Evolutionary conservation across 2,888 invertebrate genomes (phyloP), one percentile per base, ranked within the genome.

Genomic region (Amblyjoppa fuscipennis): DNA sequence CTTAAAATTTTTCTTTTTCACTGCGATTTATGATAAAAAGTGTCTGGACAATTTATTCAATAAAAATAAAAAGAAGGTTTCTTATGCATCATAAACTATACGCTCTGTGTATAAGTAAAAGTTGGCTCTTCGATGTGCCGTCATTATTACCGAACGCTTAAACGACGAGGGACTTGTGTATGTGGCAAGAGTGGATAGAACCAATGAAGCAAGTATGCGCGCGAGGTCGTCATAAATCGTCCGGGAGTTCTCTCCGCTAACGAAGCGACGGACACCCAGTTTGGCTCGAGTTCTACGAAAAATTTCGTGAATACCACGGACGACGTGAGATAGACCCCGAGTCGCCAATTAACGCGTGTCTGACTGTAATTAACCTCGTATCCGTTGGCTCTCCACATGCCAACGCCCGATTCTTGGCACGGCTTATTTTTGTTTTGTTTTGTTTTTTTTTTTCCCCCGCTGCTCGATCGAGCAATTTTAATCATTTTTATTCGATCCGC

Each of bases 311-410:
- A 51, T 28, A 31, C 25, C 70, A 28, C 51, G 71, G 20, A 70
- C 70, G 79, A 51, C 61, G 56, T 61, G 74, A 66, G 79, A 71
- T 64, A 64, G 71, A 71, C 56, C 31, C 59, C 64, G 51, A 53
- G 79, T 51, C 79, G 64, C 70, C 64, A 79, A 79, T 79, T 71
- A 79, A 79, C 79, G 71, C 79, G 79, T 79, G 79, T 64, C 64
- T 64, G 79, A 49, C 64, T 49, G 71, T 79, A 79, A 79, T 79
- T 79, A 71, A 79, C 79, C 79, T 64, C 64, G 51, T 61, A 71
- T 71, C 64, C 71, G 53, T 59, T 7, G 71, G 38, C n/a, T 59
- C 31, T 28, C 25, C 59, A 59, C 59, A 59, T 28, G 59, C 11
- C 25, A 4, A 11, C 59, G 11, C 59, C 25, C 59, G 25, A 59